These are phyloP conservation scores for Pogonocichla stellata DNA, from an alignment of 2,113 vertebrate genomes.

Conservation along the genomic window DNA sequence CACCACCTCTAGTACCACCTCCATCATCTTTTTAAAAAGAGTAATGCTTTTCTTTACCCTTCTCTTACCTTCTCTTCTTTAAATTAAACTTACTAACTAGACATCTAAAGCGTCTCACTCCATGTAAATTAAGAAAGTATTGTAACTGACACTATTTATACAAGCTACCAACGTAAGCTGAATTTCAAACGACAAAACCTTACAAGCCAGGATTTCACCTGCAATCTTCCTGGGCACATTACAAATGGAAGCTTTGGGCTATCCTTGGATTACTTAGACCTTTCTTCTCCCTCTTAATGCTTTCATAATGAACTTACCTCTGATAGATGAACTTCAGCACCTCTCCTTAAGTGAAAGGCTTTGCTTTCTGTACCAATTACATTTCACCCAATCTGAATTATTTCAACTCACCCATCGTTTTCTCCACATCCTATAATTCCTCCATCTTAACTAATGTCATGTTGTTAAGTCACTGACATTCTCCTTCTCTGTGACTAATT, in stretches of 20 bases:
- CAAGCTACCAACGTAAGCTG: background rate
- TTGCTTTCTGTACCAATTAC: background rate
- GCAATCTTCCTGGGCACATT: background rate
- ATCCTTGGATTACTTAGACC: background rate
- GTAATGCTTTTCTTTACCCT: background rate
- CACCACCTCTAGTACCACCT: background rate
- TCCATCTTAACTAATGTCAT: background rate
- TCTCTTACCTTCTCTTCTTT: background rate
- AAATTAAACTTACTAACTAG: background rate
- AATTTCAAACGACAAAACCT: background rate
- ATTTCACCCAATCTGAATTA: background rate
- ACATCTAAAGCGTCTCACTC: background rate
- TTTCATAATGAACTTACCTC: background rate
- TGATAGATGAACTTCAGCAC: background rate
- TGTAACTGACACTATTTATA: background rate
- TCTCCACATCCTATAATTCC: background rate
- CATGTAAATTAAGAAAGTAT: background rate
- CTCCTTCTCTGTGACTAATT: background rate
- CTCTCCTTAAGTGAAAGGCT: background rate
- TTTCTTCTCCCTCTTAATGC: background rate
- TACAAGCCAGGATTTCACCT: background rate
- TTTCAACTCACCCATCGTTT: background rate
- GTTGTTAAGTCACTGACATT: background rate
- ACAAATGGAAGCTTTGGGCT: background rate
- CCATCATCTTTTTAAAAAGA: background rate